These are phyloP conservation scores for Diabrotica undecimpunctata DNA, from an alignment of 1,140 invertebrate genomes.

Conservation along the genomic window DNA sequence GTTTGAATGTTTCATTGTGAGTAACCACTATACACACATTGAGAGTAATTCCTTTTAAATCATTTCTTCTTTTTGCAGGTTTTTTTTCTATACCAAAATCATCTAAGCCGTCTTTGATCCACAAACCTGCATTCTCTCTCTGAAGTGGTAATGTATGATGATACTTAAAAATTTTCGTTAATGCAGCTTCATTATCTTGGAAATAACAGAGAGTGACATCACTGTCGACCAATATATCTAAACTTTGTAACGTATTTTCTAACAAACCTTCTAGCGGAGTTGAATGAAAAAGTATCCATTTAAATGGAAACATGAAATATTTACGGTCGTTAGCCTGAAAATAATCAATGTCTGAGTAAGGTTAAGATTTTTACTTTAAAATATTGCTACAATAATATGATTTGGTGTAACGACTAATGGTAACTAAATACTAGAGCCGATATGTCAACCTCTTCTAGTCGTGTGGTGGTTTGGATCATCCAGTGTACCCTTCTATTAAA, in stretches of 20 bases:
- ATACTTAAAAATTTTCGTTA: conserved; percentile 39
- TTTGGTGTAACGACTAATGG: neutral
- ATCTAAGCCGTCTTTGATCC: conserved; percentile 18
- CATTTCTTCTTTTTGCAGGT: conserved; percentile 41
- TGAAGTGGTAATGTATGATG: conserved; percentile 21
- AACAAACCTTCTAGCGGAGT: neutral
- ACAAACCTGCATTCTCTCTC: conserved; percentile 33
- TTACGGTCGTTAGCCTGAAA: conserved; percentile 11
- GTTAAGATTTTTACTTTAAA: too few relatives aligned
- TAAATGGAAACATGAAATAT: conserved; percentile 7
- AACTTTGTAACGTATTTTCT: conserved; percentile 16
- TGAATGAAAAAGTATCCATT: conserved; percentile 9
- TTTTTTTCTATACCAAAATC: conserved; percentile 21
- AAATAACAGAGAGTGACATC: conserved; percentile 34
- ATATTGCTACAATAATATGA: too few relatives aligned
- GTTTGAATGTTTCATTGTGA: conserved; percentile 56
- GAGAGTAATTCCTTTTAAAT: conserved; percentile 47
- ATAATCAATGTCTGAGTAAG: neutral
- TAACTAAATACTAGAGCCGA: neutral
- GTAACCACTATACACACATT: conserved; percentile 54
- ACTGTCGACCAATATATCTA: conserved; percentile 40
- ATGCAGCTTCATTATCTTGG: conserved; percentile 11
- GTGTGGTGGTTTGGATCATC: neutral
- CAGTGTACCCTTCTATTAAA: neutral
- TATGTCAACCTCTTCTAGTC: neutral